Base-by-base conservation (phyloP, 2,113 vertebrate species). In the Balaenoptera acutorostrata region DNA sequence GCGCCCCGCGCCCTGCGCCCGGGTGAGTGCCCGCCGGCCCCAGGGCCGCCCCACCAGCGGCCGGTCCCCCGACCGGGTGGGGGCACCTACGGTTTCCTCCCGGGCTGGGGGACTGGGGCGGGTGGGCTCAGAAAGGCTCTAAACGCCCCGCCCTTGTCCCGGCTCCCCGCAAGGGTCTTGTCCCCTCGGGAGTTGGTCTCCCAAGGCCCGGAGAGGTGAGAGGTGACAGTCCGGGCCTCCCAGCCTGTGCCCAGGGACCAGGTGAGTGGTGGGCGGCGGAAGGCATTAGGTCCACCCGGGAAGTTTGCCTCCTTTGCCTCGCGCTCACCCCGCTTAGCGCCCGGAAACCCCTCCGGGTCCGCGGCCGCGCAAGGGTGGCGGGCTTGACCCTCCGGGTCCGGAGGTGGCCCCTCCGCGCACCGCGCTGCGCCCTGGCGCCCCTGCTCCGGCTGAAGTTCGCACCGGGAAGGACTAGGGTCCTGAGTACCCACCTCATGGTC, bases 1-100 rank as follows among this genome's bases (percentile, higher is more conserved):
- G 99, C 99, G 74, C 99, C 99, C 97, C 98, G 98, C 98, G 98
- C 98, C 89, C 97, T 99, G 66, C 98, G 96, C 97, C 98, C 98
- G 92, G 99, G 99, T 99, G 98, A 99, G 99, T 98, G 78, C 12
- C 44, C 1, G 36, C 52, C 10, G 10, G 27, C 14, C 20, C 39
- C 20, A 18, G 14, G 31, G 8, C 61, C 12, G 31, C 27, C 59
- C 31, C 36, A 8, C 33, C 15, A 2, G 25, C 2, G 23, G 25
- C 55, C 57, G 2, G 59, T 11, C 3, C 64, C 8, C 21, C 4
- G 9, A 20, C 6, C 1, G 11, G 21, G 13, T 17, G 21, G 41
- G 36, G 7, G 23, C n/a, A 41, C 21, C 75, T 68, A 33, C 21
- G 2, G 2, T 21, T 55, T 66, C 33, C 61, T 84, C 49, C 64